phyloP scores from a whole-genome alignment of 2,888 invertebrate genomes.

The Hypena proboscidalis region DNA sequence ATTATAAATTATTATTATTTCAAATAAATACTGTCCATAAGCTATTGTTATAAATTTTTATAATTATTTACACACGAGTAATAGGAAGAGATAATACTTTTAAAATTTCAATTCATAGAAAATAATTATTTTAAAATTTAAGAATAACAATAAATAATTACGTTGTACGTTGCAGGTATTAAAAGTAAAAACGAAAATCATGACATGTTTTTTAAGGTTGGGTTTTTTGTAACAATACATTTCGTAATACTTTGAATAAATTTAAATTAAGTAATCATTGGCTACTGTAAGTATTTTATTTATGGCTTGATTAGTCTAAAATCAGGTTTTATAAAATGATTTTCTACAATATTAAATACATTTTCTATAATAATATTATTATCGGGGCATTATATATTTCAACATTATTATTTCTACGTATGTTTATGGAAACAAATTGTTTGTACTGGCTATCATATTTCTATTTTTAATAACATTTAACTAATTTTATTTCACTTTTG shows the following conservation, averaged over 20 bases:
- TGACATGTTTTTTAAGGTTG: not conserved
- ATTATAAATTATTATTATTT: conserved; percentile 24
- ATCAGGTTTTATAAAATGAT: conserved; percentile 2
- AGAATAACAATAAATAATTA: not conserved
- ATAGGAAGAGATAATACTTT: not conserved
- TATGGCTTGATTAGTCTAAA: conserved; percentile 18
- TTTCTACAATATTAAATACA: conserved; percentile 21
- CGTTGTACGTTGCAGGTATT: not conserved
- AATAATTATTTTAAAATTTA: not conserved
- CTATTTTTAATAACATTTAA: conserved; percentile 49
- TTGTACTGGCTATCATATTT: conserved; percentile 44
- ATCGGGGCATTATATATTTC: conserved; percentile 16
- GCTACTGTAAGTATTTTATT: not conserved
- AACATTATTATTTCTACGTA: conserved; percentile 22
- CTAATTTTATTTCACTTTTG: conserved; percentile 80
- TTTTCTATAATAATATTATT: conserved; percentile 23
- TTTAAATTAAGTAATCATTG: no score
- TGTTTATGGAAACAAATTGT: conserved; percentile 27
- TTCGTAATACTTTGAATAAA: no score
- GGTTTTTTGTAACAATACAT: no score
- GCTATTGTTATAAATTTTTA: conserved; percentile 10
- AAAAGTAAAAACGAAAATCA: not conserved
- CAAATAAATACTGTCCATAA: conserved; percentile 24
- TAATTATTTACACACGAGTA: conserved; percentile 25
- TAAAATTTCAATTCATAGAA: not conserved